Evolutionary conservation across 2,797 vertebrate species (phyloP), one percentile per base, ranked within the genome.

Genomic region (Diplodus puntazzo): DNA sequence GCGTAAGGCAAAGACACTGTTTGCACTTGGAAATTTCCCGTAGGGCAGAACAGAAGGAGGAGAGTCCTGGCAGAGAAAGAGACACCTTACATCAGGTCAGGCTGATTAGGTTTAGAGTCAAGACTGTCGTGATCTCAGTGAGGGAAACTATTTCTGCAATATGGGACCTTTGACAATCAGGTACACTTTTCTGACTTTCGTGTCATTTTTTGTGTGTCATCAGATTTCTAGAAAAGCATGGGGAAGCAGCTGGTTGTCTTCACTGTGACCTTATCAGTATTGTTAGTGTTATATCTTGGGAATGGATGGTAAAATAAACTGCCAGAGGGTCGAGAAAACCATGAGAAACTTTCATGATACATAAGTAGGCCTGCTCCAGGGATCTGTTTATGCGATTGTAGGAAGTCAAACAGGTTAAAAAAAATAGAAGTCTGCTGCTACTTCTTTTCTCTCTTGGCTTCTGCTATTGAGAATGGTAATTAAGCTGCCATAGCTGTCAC

Each of bases 121-220:
- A 79, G 73, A 64, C 30, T 42, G 48, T 53, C 49, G 13, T 43
- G 25, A 46, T 48, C 84, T 87, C 74, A 63, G 48, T 81, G 75
- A 85, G 74, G 83, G 86, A 85, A 7, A 79, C 75, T 73, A 69
- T 75, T 83, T 83, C 52, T 78, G 73, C 75, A 86, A 4, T 53
- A 77, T 81, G 79, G 83, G 71, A 90, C 73, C 67, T 81, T 61
- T 84, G 49, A 85, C 42, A 54, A 77, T 58, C 86, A 90, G 93
- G 91, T 94, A 93, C 66, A 83, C 12, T 9, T 78, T 79, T 81
- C 23, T 63, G 27, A 27, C 34, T 72, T 78, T 34, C 14, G 18
- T 57, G 4, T 39, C 39, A 3, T 9, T 42, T 23, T 53, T 77
- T 53, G 2, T 67, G 18, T 52, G 6, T 50, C 17, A 52, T 59